Base-by-base conservation (phyloP, 2,797 vertebrate genomes). In the Furcifer pardalis region DNA sequence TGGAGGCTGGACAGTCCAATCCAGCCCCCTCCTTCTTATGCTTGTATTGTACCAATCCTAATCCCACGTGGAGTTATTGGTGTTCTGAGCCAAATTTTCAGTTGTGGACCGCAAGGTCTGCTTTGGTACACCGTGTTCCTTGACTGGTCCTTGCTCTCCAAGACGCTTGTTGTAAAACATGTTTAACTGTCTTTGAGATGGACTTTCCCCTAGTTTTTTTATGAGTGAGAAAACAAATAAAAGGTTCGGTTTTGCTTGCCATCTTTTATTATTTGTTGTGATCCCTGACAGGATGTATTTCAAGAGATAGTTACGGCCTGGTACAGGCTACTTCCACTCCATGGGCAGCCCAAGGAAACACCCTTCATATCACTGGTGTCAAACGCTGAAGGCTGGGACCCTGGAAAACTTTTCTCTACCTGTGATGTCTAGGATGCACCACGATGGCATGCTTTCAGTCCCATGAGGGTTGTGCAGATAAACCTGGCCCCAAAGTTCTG, bases 71-170 rank as follows among this genome's bases (percentile, higher is more conserved):
- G 13, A 56, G 15, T 5, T 56, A 15, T 19, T 5, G 5, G 52
- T 5, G 17, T 56, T 56, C 52, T 15, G 19, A 19, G 12, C 52
- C 52, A 19, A 3, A n/a, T n/a, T n/a, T n/a, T 17, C 23, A 8
- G 7, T 0, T 0, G 27, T 1, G 21, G n/a, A 37, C 5, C 0
- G 19, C 0, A 1, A 1, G 1, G 72, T 13, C 8, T 2, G 40
- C 35, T 15, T 17, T 32, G 27, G 27, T 0, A 35, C 56, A 65
- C 44, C 8, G 7, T 13, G 46, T 69, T 66, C 75, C 7, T 30
- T 65, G 35, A 17, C n/a, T 3, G 32, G 8, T 9, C 15, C 37
- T 42, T 42, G 49, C 46, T 59, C n/a, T 76, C 49, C 32, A 46
- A 25, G 23, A 3, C 10, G 17, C 12, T 13, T 6, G 13, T 76